phyloP scores from a whole-genome alignment of 1,140 invertebrate species.

The Lucilia sericata region DNA sequence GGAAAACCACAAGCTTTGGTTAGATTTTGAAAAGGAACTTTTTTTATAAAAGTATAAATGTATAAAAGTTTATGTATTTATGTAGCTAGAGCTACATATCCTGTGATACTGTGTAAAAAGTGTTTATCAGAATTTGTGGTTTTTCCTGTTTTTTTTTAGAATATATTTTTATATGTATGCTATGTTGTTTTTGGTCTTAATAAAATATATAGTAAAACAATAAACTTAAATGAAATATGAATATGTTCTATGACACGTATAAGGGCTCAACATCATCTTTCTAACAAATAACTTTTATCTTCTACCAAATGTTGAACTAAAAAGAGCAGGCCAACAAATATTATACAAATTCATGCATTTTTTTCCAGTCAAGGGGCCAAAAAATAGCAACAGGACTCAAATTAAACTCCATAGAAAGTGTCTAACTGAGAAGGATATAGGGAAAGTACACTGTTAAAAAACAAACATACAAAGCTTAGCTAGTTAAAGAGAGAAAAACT shows the following conservation, averaged over 20 bases:
- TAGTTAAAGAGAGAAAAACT: no score
- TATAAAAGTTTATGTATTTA: no score
- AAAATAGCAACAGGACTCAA: slow-evolving; percentile 3
- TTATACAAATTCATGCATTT: neutral
- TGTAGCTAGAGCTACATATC: no score
- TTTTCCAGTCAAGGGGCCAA: neutral
- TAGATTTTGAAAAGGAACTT: no score
- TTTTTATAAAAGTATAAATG: no score
- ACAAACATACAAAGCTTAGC: neutral
- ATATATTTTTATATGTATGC: neutral
- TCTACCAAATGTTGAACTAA: neutral
- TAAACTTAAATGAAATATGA: slow-evolving; percentile 26
- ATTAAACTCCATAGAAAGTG: neutral
- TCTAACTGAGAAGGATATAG: neutral
- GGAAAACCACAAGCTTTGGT: no score
- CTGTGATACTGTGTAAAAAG: neutral
- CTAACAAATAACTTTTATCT: neutral
- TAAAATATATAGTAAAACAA: slow-evolving; percentile 23
- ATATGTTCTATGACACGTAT: slow-evolving; percentile 38
- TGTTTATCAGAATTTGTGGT: neutral
- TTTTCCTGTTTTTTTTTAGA: neutral
- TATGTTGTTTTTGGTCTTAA: neutral
- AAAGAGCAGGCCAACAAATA: neutral
- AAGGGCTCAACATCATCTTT: slow-evolving; percentile 21
- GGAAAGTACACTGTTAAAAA: neutral